These are phyloP conservation scores for Proterorhinus semilunaris DNA, from an alignment of 2,113 vertebrate species.

Conservation along the genomic window DNA sequence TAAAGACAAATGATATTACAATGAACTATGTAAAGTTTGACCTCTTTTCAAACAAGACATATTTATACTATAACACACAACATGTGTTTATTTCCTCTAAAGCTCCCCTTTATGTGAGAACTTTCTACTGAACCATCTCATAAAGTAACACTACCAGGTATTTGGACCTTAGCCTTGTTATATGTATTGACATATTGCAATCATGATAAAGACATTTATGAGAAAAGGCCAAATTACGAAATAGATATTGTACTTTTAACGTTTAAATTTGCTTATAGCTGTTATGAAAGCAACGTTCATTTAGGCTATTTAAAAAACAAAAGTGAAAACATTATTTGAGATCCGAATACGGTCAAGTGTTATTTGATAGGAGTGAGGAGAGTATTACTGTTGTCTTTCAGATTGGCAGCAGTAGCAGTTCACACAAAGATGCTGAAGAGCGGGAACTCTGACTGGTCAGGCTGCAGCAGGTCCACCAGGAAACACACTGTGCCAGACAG, in stretches of 20 bases:
- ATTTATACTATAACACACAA: slow-evolving; percentile 17
- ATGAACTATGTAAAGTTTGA: slow-evolving; percentile 27
- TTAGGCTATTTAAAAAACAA: no score
- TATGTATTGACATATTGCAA: no score
- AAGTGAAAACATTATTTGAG: neutral
- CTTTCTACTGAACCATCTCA: neutral
- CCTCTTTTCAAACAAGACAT: slow-evolving; percentile 18
- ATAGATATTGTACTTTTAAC: neutral
- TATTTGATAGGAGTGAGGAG: slow-evolving; percentile 8
- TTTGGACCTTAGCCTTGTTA: neutral
- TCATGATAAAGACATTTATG: no score
- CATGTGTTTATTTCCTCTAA: slow-evolving; percentile 9
- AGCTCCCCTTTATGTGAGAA: neutral
- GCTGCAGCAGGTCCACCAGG: slow-evolving; percentile 87
- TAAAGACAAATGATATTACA: slow-evolving; percentile 16
- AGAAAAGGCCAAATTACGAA: no score
- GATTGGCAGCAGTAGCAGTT: slow-evolving; percentile 27
- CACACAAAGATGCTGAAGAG: slow-evolving; percentile 90
- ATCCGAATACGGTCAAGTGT: neutral
- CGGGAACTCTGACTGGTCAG: slow-evolving; percentile 85
- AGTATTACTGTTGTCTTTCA: slow-evolving; percentile 13
- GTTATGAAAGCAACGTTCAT: neutral
- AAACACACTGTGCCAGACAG: slow-evolving; percentile 88
- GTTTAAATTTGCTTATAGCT: neutral
- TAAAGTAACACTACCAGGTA: neutral